These are phyloP conservation scores for Lepeophtheirus nordmannii DNA, from an alignment of 2,888 invertebrate genomes.

Conservation along the genomic window DNA sequence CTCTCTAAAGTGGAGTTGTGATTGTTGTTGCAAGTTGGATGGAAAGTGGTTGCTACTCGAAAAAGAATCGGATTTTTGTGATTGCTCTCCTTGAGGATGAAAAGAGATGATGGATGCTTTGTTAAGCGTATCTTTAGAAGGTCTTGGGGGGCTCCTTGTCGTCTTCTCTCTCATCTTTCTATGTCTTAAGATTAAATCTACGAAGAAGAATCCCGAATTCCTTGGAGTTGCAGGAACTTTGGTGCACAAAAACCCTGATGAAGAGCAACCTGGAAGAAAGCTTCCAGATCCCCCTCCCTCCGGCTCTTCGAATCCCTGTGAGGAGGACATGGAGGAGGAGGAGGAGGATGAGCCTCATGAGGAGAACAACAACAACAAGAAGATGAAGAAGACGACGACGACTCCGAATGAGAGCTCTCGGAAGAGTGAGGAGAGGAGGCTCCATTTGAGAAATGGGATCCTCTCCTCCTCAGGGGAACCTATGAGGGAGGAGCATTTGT, in stretches of 20 bases:
- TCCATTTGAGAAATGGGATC: neutral
- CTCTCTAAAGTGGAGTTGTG: no score
- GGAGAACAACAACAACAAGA: neutral
- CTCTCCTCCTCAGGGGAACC: neutral
- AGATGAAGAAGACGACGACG: neutral
- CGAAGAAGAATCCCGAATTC: constrained; percentile 12
- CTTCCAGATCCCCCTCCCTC: neutral
- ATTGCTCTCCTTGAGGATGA: no score
- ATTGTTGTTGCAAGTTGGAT: no score
- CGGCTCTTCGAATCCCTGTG: neutral
- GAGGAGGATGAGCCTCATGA: neutral
- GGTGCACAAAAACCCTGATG: neutral
- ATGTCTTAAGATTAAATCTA: constrained; percentile 20
- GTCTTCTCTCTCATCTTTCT: neutral
- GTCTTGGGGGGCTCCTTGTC: neutral
- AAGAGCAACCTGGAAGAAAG: neutral
- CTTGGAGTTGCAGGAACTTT: constrained; percentile 9
- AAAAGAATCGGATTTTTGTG: no score
- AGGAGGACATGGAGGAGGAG: neutral
- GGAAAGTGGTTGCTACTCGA: no score
- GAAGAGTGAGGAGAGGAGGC: neutral
- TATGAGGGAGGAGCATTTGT: neutral
- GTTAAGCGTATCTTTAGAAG: neutral
- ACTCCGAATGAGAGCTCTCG: neutral
- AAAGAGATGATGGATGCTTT: no score